Base-by-base conservation (phyloP, 2,797 vertebrate species). In the Hyperoplus lanceolatus region DNA sequence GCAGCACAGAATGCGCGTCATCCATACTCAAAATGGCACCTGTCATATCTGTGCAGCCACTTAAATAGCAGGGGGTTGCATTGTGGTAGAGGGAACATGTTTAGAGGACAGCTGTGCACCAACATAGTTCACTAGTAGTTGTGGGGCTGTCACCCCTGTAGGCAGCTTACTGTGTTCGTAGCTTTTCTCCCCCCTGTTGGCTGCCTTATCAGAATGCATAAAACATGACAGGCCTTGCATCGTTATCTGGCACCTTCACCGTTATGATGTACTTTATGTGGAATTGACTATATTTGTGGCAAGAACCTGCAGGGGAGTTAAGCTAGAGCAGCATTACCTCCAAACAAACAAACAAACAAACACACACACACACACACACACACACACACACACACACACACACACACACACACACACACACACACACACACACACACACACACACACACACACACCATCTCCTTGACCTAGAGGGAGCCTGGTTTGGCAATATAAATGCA, bases 141-240 rank as follows among this genome's bases (percentile, higher is more conserved):
- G 53, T 43, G 57, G 29, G 67, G 46, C 65, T 63, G 71, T 76
- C 85, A 70, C 73, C 71, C 55, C 70, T 68, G 61, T 42, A 18
- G 80, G 70, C 60, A 16, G 2, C 79, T 75, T 63, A 62, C 68
- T 65, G 74, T 78, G 74, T 85, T 62, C 38, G 1, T 49, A 42
- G 67, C 69, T 60, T 49, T 15, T 59, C 50, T 49, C 0, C n/a
- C 55, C 0, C 0, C 6, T 8, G 38, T 78, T 12, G 29, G 49
- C 63, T 55, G 3, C 54, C 53, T 87, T 42, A 78, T 67, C 79
- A 82, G 73, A 79, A 85, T 74, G 78, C 70, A 83, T 72, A 65
- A 73, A 11, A 87, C 80, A 70, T 80, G 87, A 82, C 86, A 77
- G 85, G 57, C 53, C 29, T 64, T 21, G 67, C 72, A 50, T 86